Evolutionary conservation across 2,113 vertebrate species (phyloP).

Genomic region (Daubentonia madagascariensis): DNA sequence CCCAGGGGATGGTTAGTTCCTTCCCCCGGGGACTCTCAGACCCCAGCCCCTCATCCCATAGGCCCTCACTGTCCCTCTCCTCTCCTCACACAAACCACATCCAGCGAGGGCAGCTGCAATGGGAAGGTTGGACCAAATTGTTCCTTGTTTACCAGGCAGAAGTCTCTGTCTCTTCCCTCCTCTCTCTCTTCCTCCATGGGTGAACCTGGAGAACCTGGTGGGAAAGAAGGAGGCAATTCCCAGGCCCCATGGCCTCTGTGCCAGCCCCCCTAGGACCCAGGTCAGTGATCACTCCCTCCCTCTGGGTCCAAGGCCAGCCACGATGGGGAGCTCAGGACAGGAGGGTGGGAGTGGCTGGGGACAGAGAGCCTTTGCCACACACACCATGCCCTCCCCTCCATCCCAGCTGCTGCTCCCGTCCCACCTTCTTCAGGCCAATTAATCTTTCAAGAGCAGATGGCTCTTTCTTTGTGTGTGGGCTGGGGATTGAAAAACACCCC

Average conservation of each 20-base stretch:
- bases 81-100: neutral
- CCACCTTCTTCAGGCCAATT: neutral
- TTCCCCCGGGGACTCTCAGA: neutral
- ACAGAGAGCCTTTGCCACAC: neutral
- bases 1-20: fast-evolving
- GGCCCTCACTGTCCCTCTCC: neutral
- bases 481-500: neutral
- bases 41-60: neutral
- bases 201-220: neutral
- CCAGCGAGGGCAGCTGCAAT: neutral
- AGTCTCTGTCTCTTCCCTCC: neutral
- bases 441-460: constrained; percentile 1
- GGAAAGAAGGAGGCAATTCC: neutral
- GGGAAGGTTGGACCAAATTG: too few relatives aligned
- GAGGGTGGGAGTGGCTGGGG: neutral
- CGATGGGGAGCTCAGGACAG: neutral
- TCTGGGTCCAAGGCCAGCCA: neutral
- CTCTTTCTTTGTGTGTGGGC: neutral
- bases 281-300: neutral
- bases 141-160: neutral
- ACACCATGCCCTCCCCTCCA: neutral
- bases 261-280: neutral
- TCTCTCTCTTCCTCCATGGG: neutral
- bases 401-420: neutral
- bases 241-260: neutral